A percentile compares a stretch with the other conserved stretches of the same genome.
phyloP scores from a whole-genome alignment of 2,797 vertebrate genomes.

The Pitangus sulphuratus region DNA sequence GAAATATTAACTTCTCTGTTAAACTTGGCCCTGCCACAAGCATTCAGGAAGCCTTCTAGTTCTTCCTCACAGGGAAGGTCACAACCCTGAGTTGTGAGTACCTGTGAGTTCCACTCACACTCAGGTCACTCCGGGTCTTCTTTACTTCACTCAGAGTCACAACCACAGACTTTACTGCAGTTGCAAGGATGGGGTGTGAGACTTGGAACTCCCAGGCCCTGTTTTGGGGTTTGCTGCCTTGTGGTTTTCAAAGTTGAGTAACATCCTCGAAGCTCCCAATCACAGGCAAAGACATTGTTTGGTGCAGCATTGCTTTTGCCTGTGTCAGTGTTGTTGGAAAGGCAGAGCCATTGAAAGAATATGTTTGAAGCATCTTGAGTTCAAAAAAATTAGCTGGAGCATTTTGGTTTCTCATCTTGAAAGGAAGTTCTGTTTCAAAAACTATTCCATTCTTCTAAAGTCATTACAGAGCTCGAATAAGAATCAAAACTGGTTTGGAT shows the following conservation, averaged over 20 bases:
- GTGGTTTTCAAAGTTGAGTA: neutral
- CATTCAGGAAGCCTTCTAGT: neutral
- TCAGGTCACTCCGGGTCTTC: neutral
- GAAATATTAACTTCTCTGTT: neutral
- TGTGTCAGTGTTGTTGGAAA: neutral
- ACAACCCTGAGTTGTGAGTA: neutral
- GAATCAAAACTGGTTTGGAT: neutral
- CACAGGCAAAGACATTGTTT: neutral
- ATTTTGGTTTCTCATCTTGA: neutral
- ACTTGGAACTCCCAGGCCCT: neutral
- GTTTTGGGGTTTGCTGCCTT: neutral
- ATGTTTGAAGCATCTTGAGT: neutral
- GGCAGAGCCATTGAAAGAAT: neutral
- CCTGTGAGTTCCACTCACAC: neutral
- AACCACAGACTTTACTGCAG: neutral
- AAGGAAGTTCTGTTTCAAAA: constrained; percentile 7
- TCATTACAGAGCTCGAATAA: neutral
- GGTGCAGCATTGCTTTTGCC: neutral
- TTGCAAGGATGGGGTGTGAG: neutral
- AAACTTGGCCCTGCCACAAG: neutral
- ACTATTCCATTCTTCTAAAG: neutral
- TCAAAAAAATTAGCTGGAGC: neutral
- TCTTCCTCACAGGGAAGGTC: too few species aligned
- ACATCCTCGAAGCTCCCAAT: rapidly evolving
- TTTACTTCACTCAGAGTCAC: neutral